Evolutionary conservation across 2,888 invertebrate genomes (phyloP).

Genomic region (Eupithecia abbreviata): DNA sequence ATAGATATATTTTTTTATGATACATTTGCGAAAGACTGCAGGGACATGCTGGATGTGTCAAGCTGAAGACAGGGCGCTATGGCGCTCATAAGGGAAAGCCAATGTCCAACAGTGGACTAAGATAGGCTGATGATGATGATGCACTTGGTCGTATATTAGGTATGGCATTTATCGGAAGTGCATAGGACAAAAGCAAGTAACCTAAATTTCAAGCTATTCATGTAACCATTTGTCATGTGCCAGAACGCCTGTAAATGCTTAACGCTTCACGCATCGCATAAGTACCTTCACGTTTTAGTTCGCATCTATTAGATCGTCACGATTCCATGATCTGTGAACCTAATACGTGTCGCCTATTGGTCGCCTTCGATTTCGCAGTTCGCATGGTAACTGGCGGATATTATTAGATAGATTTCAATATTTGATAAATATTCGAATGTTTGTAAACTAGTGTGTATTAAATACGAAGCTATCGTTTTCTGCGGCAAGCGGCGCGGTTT

Average conservation of each 20-base stretch:
- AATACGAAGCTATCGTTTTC: constrained; percentile 9
- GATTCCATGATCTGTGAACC: constrained; percentile 26
- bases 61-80: no score
- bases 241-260: constrained; percentile 4
- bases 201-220: constrained; percentile 6
- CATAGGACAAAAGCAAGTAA: not conserved
- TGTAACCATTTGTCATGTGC: constrained; percentile 1
- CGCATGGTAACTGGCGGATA: constrained; percentile 45
- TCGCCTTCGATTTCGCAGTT: not conserved
- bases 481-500: constrained; percentile 37
- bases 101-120: no score
- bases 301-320: constrained; percentile 27
- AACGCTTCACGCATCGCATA: constrained; percentile 20
- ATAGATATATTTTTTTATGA: no score
- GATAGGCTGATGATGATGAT: not conserved
- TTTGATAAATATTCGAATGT: not conserved
- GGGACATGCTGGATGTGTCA: no score
- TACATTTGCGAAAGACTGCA: no score
- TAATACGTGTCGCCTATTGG: constrained; percentile 25
- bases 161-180: not conserved
- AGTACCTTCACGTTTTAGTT: constrained; percentile 14
- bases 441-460: not conserved
- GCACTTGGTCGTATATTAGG: not conserved
- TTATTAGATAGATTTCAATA: constrained; percentile 42
- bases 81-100: no score